phyloP scores from a whole-genome alignment of 2,888 invertebrate species.

The Malthinus flaveolus region DNA sequence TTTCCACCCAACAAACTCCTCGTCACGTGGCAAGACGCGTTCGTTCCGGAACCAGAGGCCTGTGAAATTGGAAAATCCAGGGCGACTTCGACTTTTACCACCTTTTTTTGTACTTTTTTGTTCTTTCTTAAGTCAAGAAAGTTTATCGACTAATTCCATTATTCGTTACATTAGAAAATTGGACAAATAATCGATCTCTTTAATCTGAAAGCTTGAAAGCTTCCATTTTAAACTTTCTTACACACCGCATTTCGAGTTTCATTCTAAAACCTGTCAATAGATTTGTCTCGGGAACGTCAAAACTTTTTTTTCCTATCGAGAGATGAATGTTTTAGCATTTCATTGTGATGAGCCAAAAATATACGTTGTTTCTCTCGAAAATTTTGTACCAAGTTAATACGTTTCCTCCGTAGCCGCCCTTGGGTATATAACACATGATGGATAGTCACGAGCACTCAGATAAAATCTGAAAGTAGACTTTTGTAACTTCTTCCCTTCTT shows the following conservation, averaged over 20 bases:
- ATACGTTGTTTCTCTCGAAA: slow-evolving; percentile 12
- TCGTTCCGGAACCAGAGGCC: slow-evolving; percentile 51
- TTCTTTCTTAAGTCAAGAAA: slow-evolving; percentile 26
- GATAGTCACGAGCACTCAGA: slow-evolving; percentile 37
- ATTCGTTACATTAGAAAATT: slow-evolving; percentile 18
- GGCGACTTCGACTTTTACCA: slow-evolving; percentile 49
- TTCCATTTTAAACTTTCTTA: slow-evolving; percentile 5
- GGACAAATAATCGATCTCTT: slow-evolving; percentile 17
- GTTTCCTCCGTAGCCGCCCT: slow-evolving; percentile 28
- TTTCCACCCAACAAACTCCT: slow-evolving; percentile 30
- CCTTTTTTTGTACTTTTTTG: slow-evolving; percentile 33
- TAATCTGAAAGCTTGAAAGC: slow-evolving; percentile 1
- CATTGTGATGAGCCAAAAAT: background rate
- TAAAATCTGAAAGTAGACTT: slow-evolving; percentile 36
- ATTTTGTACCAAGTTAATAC: slow-evolving; percentile 31
- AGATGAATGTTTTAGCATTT: slow-evolving; percentile 20
- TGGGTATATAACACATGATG: slow-evolving; percentile 34
- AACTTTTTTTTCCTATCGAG: slow-evolving; percentile 6
- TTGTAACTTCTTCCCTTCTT: slow-evolving; percentile 31
- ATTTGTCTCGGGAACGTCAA: slow-evolving; percentile 18
- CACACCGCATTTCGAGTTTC: slow-evolving; percentile 21
- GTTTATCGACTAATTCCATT: slow-evolving; percentile 28
- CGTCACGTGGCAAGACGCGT: slow-evolving; percentile 47
- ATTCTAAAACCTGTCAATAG: slow-evolving; percentile 20
- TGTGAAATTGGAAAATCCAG: slow-evolving; percentile 56